Percentiles rank a stretch among this genome's conserved stretches.
These are phyloP conservation scores for Bombus picipes DNA, from an alignment of 1,140 invertebrate genomes.

Conservation along the genomic window DNA sequence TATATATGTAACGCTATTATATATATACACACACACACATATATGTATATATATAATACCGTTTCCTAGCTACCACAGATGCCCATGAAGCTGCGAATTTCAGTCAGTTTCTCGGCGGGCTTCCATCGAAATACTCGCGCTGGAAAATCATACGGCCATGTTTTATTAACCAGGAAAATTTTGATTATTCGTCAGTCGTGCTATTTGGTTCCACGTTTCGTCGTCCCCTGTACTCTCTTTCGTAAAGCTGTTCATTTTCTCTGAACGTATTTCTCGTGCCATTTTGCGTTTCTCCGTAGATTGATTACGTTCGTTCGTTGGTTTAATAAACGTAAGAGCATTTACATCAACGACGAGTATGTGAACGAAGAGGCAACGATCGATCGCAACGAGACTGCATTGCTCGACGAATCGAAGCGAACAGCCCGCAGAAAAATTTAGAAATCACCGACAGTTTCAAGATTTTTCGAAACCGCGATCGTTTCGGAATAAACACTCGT, in stretches of 20 bases:
- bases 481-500: too few species aligned
- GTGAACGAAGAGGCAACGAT: not conserved
- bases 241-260: not conserved
- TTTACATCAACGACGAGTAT: not conserved
- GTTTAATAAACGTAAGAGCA: conserved; percentile 11
- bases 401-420: too few species aligned
- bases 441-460: not conserved
- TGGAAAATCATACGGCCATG: conserved; percentile 30
- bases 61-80: conserved; percentile 61
- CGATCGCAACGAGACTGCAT: not conserved
- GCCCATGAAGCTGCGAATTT: conserved; percentile 64
- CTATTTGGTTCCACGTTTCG: not conserved
- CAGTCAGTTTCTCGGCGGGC: conserved; percentile 69
- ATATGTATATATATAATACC: conserved; percentile 15
- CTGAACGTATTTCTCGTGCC: not conserved
- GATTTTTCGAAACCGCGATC: not conserved
- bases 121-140: conserved; percentile 66
- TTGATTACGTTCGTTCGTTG: conserved; percentile 28
- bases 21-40: conserved; percentile 19
- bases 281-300: not conserved
- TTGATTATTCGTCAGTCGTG: conserved; percentile 1
- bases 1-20: too few species aligned
- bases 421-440: not conserved
- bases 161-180: conserved; percentile 19
- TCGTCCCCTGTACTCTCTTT: not conserved